Evolutionary conservation across 2,113 vertebrate species (phyloP).

Genomic region (Archilochus colubris): DNA sequence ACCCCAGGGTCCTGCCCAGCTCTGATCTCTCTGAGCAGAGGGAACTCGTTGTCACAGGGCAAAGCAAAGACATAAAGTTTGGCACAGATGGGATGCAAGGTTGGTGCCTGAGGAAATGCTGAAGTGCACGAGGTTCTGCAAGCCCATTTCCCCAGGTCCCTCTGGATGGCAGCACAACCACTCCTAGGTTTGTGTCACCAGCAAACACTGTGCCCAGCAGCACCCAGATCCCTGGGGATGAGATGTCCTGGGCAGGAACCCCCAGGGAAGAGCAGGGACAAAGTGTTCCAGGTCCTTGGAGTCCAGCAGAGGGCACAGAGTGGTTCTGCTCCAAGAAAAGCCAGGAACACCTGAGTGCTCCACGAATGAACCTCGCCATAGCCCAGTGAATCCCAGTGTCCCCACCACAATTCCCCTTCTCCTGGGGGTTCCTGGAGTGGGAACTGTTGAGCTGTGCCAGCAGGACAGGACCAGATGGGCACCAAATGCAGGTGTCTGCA

Average conservation of each 20-base stretch:
- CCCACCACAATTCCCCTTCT: background rate
- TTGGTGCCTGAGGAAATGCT: background rate
- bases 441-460: background rate
- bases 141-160: background rate
- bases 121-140: background rate
- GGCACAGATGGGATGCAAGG: background rate
- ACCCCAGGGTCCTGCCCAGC: background rate
- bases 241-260: background rate
- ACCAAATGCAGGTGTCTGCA: background rate
- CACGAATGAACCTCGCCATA: background rate
- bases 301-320: background rate
- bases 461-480: background rate
- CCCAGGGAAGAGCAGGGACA: background rate
- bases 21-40: background rate
- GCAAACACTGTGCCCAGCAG: too few relatives aligned
- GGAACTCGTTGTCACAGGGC: background rate
- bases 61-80: background rate
- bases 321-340: background rate
- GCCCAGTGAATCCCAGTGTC: background rate
- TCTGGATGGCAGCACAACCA: slow-evolving; percentile 33
- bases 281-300: background rate
- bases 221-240: rapidly evolving
- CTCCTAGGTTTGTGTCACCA: rapidly evolving
- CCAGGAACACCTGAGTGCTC: background rate
- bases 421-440: background rate